Base-by-base conservation (phyloP, 2,888 invertebrate genomes). In the Oxyscelio sp. region DNA sequence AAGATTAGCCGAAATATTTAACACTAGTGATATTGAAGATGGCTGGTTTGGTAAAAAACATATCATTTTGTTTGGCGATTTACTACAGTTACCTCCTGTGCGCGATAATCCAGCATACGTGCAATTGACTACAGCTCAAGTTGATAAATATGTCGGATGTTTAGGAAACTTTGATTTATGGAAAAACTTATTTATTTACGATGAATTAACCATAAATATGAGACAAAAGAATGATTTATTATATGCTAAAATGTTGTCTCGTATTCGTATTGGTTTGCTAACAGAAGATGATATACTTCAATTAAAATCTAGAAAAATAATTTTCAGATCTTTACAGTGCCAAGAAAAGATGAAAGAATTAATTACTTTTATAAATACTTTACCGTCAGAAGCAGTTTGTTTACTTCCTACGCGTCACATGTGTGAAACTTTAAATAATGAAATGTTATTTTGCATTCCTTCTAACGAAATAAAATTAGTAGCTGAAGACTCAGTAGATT, bases 1-100 rank as follows among this genome's bases (percentile, higher is more conserved):
- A 22, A 89, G 91, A 74, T 89, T 56, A 17, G 6, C 17, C 15
- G 31, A 56, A 56, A 56, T 56, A 9, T 56, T 56, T 56, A 31
- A 56, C 89, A 54, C 89, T 85, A 63, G 54, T 83, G 24, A 83
- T 79, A n/a, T 50, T 6, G 81, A 87, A 27, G 71, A 90, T 87
- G 91, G 89, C n/a, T 90, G 90, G 89, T 91, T 91, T 85, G 91
- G 89, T 6, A 83, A 83, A 70, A 88, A 79, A 59, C 85, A 91
- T 85, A 68, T 90, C n/a, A 50, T 91, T 61, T 45, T 91, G 5
- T 87, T 91, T 61, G 90, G 90, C 17, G 91, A 92, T 84, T 85
- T 91, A 17, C 79, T 91, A 31, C 56, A 34, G 38, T 19, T 58
- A 11, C 89, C 89, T 4, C 91, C 91, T 2, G 90, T 90, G 11